Conservation (phyloP, 2,888 invertebrate species). For the Amiota minor region DNA sequence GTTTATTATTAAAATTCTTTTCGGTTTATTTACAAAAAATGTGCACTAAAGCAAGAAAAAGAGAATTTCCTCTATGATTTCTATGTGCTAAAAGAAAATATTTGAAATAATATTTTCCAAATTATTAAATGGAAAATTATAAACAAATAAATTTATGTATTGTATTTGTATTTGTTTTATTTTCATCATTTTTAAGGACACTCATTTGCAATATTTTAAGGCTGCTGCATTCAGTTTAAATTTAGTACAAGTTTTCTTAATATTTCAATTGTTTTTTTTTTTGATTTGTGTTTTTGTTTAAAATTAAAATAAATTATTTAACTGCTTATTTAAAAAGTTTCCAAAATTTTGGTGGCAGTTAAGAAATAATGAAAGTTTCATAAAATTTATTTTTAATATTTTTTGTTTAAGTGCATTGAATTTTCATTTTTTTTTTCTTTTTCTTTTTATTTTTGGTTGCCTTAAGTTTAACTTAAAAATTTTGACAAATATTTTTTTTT, state of each 20-base stretch:
- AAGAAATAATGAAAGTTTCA: neutral
- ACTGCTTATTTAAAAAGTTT: too few relatives aligned
- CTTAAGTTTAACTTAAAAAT: conserved; percentile 22
- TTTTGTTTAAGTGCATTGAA: neutral
- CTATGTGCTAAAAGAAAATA: neutral
- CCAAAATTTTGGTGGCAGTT: too few relatives aligned
- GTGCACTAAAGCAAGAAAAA: conserved; percentile 56
- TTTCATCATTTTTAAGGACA: conserved; percentile 17
- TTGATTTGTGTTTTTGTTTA: too few relatives aligned
- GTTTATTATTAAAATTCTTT: neutral
- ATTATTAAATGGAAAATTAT: neutral
- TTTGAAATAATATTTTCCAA: neutral
- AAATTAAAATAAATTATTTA: too few relatives aligned
- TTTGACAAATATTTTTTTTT: neutral
- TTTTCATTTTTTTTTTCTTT: neutral
- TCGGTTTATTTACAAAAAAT: conserved; percentile 59
- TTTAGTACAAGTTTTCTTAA: too few relatives aligned
- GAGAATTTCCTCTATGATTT: neutral
- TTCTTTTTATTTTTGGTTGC: neutral
- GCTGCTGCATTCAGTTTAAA: neutral
- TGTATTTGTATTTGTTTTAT: neutral
- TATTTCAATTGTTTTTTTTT: too few relatives aligned
- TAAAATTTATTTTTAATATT: neutral
- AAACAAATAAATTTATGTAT: neutral
- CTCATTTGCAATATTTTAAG: conserved; percentile 22